Evolutionary conservation across 2,797 vertebrate species (phyloP).

Genomic region (Onychomys leucogaster): DNA sequence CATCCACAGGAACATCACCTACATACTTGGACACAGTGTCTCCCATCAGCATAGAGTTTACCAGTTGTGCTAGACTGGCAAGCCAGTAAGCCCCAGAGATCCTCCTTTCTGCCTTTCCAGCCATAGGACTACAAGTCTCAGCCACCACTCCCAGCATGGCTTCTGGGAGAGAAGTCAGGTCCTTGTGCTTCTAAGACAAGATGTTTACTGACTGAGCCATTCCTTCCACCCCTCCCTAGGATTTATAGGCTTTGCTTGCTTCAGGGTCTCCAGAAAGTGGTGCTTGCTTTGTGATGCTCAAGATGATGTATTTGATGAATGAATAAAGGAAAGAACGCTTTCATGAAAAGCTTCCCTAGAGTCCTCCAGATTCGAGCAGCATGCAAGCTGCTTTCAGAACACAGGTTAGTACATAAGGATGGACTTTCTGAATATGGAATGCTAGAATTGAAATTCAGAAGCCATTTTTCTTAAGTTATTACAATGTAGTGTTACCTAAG

Average conservation of each 20-base stretch:
- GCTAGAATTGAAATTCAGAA: slow-evolving; percentile 35
- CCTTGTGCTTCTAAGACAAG: background rate
- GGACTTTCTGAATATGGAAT: background rate
- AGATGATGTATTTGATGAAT: background rate
- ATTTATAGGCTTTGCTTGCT: background rate
- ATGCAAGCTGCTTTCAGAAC: background rate
- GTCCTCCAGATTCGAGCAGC: background rate
- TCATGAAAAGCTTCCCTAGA: background rate
- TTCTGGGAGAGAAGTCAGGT: background rate
- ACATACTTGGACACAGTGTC: background rate
- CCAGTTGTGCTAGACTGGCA: background rate
- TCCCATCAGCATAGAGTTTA: background rate
- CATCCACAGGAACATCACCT: background rate
- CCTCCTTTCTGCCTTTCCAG: background rate
- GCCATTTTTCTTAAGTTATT: background rate
- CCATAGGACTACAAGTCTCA: background rate
- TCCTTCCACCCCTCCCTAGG: background rate
- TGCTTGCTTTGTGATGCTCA: background rate
- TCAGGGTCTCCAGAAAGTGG: background rate
- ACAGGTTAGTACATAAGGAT: background rate
- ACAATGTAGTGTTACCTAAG: background rate
- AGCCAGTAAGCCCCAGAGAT: background rate
- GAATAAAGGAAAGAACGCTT: background rate
- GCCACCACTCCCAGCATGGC: background rate
- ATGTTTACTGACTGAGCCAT: background rate